These are phyloP conservation scores for Heteractis magnifica DNA, from an alignment of 92 coral and sea anemone genomes.

Conservation along the genomic window DNA sequence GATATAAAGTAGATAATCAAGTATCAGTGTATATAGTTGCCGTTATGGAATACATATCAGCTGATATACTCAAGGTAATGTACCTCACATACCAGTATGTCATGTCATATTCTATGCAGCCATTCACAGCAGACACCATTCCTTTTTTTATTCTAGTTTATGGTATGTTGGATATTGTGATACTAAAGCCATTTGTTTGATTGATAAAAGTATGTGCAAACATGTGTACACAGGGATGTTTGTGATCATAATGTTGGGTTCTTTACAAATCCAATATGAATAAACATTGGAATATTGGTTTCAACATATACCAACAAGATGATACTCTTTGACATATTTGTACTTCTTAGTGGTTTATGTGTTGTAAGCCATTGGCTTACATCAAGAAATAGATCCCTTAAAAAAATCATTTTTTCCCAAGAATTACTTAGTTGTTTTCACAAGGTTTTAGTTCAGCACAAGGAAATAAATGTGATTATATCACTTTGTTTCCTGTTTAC, in stretches of 20 bases:
- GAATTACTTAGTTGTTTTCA: not conserved
- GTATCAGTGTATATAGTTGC: slow-evolving; percentile 93
- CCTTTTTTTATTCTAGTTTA: not conserved
- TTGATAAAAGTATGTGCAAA: not conserved
- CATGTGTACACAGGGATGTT: not conserved
- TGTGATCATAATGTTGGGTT: not conserved
- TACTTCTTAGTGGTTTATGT: not conserved
- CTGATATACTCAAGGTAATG: slow-evolving; percentile 90
- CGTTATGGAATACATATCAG: slow-evolving; percentile 96
- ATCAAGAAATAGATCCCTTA: not conserved
- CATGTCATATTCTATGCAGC: too few species aligned
- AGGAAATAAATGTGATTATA: not conserved
- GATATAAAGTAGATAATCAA: slow-evolving; percentile 87
- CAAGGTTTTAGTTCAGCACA: not conserved
- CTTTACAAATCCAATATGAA: not conserved
- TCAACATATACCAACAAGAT: not conserved
- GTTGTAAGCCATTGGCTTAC: not conserved
- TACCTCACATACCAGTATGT: too few species aligned
- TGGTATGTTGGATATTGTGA: not conserved
- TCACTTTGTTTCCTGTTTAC: not conserved
- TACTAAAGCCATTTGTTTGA: not conserved
- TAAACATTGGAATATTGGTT: not conserved
- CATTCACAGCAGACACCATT: not conserved
- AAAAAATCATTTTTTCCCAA: not conserved
- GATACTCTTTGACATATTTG: not conserved